Conservation (phyloP, 2,113 vertebrate species). For the Elachura formosa region DNA sequence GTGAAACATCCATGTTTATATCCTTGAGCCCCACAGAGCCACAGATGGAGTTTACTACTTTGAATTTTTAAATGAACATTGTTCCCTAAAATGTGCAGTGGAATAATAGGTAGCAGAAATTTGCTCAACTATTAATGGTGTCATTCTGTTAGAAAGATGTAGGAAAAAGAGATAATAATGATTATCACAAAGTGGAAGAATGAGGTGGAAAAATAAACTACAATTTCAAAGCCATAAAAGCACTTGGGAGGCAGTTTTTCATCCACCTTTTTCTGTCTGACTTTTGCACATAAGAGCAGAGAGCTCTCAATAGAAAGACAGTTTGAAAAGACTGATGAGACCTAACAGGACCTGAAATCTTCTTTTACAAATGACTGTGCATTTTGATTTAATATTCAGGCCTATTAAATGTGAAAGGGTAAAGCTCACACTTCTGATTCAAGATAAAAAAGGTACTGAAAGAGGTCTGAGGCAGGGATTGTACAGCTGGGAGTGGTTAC, state of each 20-base stretch:
- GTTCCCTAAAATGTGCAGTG: constrained; percentile 11
- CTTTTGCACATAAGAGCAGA: constrained; percentile 18
- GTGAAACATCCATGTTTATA: constrained; percentile 29
- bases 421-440: neutral
- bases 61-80: constrained; percentile 11
- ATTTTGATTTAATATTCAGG: constrained; percentile 39
- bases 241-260: constrained; percentile 29
- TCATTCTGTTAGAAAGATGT: constrained; percentile 7
- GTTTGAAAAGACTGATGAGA: constrained; percentile 19
- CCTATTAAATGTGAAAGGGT: neutral
- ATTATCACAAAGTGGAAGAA: constrained; percentile 32
- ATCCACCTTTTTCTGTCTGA: constrained; percentile 12
- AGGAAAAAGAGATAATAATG: constrained; percentile 19
- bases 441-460: neutral
- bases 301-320: constrained; percentile 3
- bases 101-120: constrained; percentile 21
- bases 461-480: neutral
- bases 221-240: constrained; percentile 45
- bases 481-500: neutral
- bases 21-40: constrained; percentile 14
- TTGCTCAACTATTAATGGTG: constrained; percentile 18
- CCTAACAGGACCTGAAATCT: neutral
- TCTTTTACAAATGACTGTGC: neutral
- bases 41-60: constrained; percentile 31
- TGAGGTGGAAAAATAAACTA: constrained; percentile 33